A percentile compares a stretch with the other conserved stretches of the same genome.
Evolutionary conservation across 2,797 vertebrate species (phyloP).

Genomic region (Lophius americanus): DNA sequence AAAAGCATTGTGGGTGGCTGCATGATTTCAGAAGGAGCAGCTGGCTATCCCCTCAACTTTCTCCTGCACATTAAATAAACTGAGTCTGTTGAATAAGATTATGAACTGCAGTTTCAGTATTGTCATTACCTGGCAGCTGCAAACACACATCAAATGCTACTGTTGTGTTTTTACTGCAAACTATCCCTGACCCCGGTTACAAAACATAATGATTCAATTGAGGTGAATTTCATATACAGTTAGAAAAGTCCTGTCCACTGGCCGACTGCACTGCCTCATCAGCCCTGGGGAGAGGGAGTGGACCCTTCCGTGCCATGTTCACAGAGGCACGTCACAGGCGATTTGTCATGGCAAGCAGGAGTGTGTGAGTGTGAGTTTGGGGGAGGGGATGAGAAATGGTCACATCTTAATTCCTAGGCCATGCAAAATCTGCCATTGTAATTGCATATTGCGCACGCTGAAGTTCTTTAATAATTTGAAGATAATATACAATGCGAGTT

Average conservation of each 20-base stretch:
- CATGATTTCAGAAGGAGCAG: not conserved
- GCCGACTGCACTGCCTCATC: conserved; percentile 29
- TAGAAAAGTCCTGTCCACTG: conserved; percentile 27
- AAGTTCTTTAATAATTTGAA: not conserved
- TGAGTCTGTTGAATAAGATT: conserved; percentile 12
- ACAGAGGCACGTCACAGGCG: conserved; percentile 77
- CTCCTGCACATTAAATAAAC: conserved; percentile 7
- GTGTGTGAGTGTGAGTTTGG: conserved; percentile 54
- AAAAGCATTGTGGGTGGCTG: conserved; percentile 19
- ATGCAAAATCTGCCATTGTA: conserved; percentile 4
- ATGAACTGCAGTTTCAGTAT: not conserved
- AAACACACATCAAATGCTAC: not conserved
- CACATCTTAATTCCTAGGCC: conserved; percentile 61
- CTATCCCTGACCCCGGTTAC: not conserved
- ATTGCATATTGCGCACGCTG: too few species aligned
- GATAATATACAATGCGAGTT: too few species aligned
- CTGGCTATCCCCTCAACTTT: not conserved
- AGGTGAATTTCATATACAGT: conserved; percentile 12
- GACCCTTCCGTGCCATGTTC: conserved; percentile 79
- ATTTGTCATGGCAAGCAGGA: conserved; percentile 76
- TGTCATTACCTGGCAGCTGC: conserved; percentile 7
- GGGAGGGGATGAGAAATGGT: conserved; percentile 60
- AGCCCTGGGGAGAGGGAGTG: conserved; percentile 62
- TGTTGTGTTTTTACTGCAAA: not conserved
- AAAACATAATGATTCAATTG: conserved; percentile 11